Percentiles rank a stretch among this genome's conserved stretches.
phyloP scores from a whole-genome alignment of 1,140 invertebrate species.

The Galleria mellonella region DNA sequence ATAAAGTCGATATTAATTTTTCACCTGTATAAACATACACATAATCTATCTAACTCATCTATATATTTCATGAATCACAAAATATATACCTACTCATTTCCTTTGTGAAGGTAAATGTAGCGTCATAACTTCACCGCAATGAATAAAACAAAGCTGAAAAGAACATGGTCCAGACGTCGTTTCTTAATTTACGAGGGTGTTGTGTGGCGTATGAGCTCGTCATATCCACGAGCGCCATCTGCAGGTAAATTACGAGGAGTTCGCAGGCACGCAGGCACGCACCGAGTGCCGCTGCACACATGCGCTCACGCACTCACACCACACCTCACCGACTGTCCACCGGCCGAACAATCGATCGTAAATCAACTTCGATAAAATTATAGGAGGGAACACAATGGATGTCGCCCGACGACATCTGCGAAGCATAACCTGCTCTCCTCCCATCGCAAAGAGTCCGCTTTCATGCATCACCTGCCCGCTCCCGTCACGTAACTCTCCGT shows the following conservation, averaged over 20 bases:
- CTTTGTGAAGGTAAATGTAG: neutral
- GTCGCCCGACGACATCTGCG: slow-evolving; percentile 46
- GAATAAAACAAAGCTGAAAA: slow-evolving; percentile 53
- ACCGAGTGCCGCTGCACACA: slow-evolving; percentile 34
- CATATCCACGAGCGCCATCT: slow-evolving; percentile 48
- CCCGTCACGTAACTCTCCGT: slow-evolving; percentile 45
- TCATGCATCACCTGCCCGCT: slow-evolving; percentile 40
- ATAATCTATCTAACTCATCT: too few relatives aligned
- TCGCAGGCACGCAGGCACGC: slow-evolving; percentile 32
- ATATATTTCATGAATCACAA: too few relatives aligned
- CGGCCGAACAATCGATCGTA: slow-evolving; percentile 71
- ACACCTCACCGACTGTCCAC: slow-evolving; percentile 52
- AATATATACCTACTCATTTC: too few relatives aligned
- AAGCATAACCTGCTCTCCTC: slow-evolving; percentile 47
- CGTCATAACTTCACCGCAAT: slow-evolving; percentile 28
- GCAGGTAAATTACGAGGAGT: slow-evolving; percentile 57
- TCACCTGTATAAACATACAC: too few relatives aligned
- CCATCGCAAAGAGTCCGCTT: slow-evolving; percentile 54
- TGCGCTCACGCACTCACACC: slow-evolving; percentile 56
- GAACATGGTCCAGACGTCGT: slow-evolving; percentile 41
- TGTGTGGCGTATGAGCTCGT: slow-evolving; percentile 37
- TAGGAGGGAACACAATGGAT: slow-evolving; percentile 71
- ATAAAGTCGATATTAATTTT: too few relatives aligned
- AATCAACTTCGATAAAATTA: slow-evolving; percentile 72
- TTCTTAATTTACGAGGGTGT: slow-evolving; percentile 63